Conservation (phyloP, 2,113 vertebrate species). For the Gobiocypris rarus region DNA sequence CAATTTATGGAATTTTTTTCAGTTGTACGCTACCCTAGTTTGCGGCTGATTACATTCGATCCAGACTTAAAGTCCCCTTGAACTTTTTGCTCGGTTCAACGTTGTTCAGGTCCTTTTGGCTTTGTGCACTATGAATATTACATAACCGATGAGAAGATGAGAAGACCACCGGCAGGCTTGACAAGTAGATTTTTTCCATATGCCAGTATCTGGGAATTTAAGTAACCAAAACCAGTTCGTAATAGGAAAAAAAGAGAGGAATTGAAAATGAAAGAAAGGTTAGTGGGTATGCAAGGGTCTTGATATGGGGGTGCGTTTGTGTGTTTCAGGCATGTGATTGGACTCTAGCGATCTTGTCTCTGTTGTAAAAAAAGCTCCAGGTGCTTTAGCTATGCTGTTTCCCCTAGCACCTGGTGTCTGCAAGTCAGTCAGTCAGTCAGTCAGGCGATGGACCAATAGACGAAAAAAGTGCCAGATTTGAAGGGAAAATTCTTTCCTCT, state of each 20-base stretch:
- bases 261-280: constrained; percentile 23
- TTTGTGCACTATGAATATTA: constrained; percentile 60
- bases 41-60: constrained; percentile 11
- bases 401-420: constrained; percentile 59
- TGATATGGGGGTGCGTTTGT: not conserved
- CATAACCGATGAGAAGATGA: constrained; percentile 62
- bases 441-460: constrained; percentile 20
- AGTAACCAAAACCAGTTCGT: constrained; percentile 55
- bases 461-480: constrained; percentile 58
- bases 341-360: constrained; percentile 18
- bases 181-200: constrained; percentile 74
- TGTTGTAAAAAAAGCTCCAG: constrained; percentile 48
- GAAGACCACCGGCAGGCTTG: constrained; percentile 69
- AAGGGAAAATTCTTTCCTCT: constrained; percentile 60
- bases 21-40: constrained; percentile 30
- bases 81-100: constrained; percentile 29
- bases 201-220: constrained; percentile 66
- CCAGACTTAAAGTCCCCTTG: constrained; percentile 34
- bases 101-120: constrained; percentile 56
- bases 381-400: constrained; percentile 57
- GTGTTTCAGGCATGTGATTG: constrained; percentile 31
- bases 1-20: constrained; percentile 43
- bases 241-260: not conserved
- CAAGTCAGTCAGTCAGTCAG: constrained; percentile 19
- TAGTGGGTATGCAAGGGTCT: not conserved